Percentiles rank a stretch among this genome's conserved stretches.
Evolutionary conservation across 1,140 invertebrate species (phyloP).

Genomic region (Lamellibrachia luymesi): DNA sequence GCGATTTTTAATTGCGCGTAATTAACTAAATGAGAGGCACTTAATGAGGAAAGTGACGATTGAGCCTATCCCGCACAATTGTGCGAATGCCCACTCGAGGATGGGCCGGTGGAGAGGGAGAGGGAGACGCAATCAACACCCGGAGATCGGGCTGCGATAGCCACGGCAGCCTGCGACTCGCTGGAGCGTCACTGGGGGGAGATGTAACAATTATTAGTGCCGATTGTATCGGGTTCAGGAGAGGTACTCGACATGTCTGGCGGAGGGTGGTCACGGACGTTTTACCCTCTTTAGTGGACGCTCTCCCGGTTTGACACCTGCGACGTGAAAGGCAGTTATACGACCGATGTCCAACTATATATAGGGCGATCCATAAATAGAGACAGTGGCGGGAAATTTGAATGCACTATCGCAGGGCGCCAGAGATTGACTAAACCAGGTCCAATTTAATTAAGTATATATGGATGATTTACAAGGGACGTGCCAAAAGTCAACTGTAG

Average conservation of each 20-base stretch:
- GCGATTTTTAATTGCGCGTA: neutral
- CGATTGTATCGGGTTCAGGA: neutral
- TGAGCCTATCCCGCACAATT: neutral
- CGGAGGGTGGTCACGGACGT: neutral
- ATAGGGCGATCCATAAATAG: neutral
- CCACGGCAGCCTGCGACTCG: neutral
- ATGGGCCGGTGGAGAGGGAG: neutral
- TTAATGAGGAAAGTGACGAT: neutral
- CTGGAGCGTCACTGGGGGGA: neutral
- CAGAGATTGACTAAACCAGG: neutral
- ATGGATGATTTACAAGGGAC: neutral
- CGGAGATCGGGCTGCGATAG: neutral
- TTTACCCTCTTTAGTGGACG: neutral
- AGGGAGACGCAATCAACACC: neutral
- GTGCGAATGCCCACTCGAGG: neutral
- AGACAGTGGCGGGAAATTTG: neutral
- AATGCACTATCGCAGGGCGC: neutral
- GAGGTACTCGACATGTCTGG: neutral
- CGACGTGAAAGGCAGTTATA: neutral
- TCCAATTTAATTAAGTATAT: neutral
- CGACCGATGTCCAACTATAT: neutral
- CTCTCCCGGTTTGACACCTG: neutral
- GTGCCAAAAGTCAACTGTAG: too few species aligned
- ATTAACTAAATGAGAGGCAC: conserved; percentile 5
- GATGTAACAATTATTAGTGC: neutral